Percentiles rank a stretch among this genome's conserved stretches.
Evolutionary conservation across 92 coral and sea anemone species (phyloP).

Genomic region (Bergia puertoricense): DNA sequence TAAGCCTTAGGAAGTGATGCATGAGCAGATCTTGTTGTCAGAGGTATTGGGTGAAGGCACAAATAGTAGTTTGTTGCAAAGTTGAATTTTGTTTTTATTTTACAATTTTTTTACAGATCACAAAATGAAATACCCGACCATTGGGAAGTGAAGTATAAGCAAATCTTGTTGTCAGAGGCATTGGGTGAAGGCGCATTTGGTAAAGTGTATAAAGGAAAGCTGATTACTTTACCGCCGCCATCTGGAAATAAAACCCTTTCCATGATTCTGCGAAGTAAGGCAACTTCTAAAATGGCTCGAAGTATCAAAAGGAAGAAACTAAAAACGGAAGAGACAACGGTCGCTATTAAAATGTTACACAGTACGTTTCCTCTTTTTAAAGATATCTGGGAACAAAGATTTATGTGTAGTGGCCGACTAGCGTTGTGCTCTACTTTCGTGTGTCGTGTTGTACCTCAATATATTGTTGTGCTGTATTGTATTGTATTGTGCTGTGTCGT

Average conservation of each 20-base stretch:
- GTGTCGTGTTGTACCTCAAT: no score
- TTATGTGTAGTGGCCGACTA: no score
- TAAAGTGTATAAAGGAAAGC: constrained; percentile 27
- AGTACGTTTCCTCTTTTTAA: neutral
- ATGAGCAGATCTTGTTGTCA: constrained; percentile 18
- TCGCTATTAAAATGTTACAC: constrained; percentile 32
- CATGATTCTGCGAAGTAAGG: neutral
- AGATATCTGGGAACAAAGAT: neutral
- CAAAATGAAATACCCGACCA: constrained; percentile 1
- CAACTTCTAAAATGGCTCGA: neutral
- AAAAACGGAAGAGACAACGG: neutral
- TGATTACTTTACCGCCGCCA: neutral
- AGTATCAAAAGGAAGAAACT: constrained; percentile 25
- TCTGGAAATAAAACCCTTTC: neutral
- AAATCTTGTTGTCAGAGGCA: constrained; percentile 27
- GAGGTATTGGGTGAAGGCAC: constrained; percentile 38
- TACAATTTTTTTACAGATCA: neutral
- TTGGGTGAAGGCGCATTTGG: constrained; percentile 41
- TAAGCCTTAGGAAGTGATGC: no score
- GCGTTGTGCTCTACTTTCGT: no score
- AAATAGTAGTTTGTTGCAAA: neutral
- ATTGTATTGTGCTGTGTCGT: neutral
- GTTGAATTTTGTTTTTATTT: neutral
- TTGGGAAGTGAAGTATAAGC: constrained; percentile 28
- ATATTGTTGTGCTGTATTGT: neutral